Conservation (phyloP, 2,797 vertebrate genomes). For the Tenualosa ilisha region DNA sequence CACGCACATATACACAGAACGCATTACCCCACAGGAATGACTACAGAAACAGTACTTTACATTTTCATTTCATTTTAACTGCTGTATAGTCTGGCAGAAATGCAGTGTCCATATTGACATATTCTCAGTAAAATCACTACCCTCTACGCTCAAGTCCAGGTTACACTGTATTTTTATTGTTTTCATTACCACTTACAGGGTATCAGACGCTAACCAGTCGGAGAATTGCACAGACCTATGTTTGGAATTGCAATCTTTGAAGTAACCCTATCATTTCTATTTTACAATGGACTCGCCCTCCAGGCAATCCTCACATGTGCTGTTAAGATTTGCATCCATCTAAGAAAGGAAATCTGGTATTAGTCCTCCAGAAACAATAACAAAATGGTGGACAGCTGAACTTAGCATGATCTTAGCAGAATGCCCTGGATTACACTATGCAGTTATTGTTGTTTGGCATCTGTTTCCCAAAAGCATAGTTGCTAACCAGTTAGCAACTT, state of each 20-base stretch:
- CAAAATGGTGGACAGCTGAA: not conserved
- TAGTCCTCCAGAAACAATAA: not conserved
- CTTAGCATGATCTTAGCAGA: too few species aligned
- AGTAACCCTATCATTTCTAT: conserved; percentile 11
- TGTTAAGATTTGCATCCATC: not conserved
- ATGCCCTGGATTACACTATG: too few species aligned
- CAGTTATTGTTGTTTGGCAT: too few species aligned
- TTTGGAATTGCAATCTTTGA: conserved; percentile 45
- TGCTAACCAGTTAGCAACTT: too few species aligned
- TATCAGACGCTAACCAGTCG: conserved; percentile 34
- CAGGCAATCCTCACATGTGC: not conserved
- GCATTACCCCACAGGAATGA: not conserved
- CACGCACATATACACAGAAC: not conserved
- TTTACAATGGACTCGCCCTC: not conserved
- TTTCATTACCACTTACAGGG: conserved; percentile 43
- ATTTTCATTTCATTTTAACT: conserved; percentile 17
- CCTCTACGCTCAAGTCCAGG: conserved; percentile 13
- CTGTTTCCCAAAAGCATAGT: too few species aligned
- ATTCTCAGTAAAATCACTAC: conserved; percentile 1
- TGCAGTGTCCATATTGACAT: not conserved
- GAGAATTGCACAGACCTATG: conserved; percentile 32
- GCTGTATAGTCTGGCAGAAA: conserved; percentile 26
- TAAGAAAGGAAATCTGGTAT: too few species aligned
- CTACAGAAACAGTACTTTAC: not conserved
- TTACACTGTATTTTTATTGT: conserved; percentile 32